These are phyloP conservation scores for Uria lomvia DNA, from an alignment of 2,113 vertebrate genomes.

Conservation along the genomic window DNA sequence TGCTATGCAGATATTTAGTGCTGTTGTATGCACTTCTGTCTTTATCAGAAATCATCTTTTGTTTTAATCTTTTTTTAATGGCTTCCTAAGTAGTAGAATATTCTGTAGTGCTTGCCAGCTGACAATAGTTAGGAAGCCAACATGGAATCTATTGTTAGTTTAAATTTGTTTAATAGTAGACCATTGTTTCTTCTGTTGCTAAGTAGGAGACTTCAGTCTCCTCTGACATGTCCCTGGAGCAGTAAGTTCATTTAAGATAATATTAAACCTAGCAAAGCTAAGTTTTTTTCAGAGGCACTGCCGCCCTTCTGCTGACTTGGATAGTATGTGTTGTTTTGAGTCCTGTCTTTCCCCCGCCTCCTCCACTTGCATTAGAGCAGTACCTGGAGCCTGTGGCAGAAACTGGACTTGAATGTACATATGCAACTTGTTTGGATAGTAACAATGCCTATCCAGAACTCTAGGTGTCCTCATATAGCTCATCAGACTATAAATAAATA, in stretches of 20 bases:
- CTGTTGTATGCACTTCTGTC: neutral
- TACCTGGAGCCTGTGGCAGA: neutral
- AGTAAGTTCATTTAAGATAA: neutral
- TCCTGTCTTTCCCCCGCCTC: neutral
- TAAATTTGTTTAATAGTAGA: neutral
- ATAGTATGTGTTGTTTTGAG: neutral
- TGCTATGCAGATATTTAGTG: neutral
- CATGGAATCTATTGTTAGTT: neutral
- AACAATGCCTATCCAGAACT: neutral
- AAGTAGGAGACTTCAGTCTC: neutral
- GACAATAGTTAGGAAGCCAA: neutral
- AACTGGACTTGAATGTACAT: neutral
- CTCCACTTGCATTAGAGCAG: neutral
- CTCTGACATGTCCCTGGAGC: neutral
- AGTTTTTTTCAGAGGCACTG: neutral
- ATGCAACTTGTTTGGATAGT: neutral
- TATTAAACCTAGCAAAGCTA: neutral
- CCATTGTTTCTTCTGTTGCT: neutral
- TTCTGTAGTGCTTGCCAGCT: neutral
- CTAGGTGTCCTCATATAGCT: neutral
- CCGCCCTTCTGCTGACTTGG: neutral
- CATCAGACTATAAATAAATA: neutral
- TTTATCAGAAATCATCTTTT: neutral
- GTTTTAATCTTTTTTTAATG: neutral
- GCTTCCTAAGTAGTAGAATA: neutral